Evolutionary conservation across 2,113 vertebrate species (phyloP), one percentile per base, ranked within the genome.

Genomic region (Laterallus jamaicensis): DNA sequence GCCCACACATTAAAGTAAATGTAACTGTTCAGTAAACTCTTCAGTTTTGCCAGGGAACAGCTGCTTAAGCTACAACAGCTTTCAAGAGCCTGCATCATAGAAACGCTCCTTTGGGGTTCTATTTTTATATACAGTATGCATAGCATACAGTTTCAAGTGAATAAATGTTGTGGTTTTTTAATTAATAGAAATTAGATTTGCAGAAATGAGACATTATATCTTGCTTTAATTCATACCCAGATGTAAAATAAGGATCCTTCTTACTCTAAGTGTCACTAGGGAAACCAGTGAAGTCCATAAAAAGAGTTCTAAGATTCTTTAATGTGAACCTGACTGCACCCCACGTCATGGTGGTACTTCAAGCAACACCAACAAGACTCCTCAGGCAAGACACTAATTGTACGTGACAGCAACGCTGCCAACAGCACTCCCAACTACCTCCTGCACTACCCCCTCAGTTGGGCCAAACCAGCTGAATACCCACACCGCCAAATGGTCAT

Each of bases 401-500:
- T 12, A 1, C 0, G 2, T 6, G 49, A 60, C 8, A 8, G 70
- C 15, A 89, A 10, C 0, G 0, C 31, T 75, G 47, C 40, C 31
- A 73, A 84, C 49, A 70, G 79, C 31, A 11, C 7, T 75, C 17
- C 6, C 70, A 85, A 35, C 26, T 73, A 60, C 12, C 62, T 10
- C 7, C 44, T 49, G 49, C 50, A 60, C 3, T 1, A 21, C 55
- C 29, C 79, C 50, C 81, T 31, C 63, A 26, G 32, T 1, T n/a
- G 55, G n/a, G 40, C 40, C 63, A 32, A 54, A 62, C 19, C 37
- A 90, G 63, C 55, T 55, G 66, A 54, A 88, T 11, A 49, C 29
- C 13, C 63, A 69, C n/a, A 11, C 18, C 15, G 14, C 8, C 50
- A 58, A 58, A 49, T 0, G 0, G 16, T 44, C 80, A 4, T 7